Evolutionary conservation across 2,113 vertebrate genomes (phyloP), one percentile per base, ranked within the genome.

Genomic region (Anolis sagrei): DNA sequence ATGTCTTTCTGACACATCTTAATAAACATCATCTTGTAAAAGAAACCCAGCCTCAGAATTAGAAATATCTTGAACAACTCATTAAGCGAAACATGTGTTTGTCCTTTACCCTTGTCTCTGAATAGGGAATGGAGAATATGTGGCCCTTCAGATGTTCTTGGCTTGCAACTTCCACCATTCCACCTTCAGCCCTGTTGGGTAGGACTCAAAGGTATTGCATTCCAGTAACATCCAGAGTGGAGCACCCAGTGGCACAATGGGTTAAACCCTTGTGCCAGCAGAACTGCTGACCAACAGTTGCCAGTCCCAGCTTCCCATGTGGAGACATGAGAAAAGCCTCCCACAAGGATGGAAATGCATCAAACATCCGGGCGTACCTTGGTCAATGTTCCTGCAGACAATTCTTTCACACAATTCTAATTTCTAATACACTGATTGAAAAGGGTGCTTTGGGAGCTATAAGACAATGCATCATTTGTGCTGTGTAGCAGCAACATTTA

Each of bases 1-100:
- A 0, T 69, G 58, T 69, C n/a, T 54, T 77, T n/a, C 32, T 62
- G 68, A 3, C 16, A 48, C 7, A 23, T 29, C 39, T 34, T 0
- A 0, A 36, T 81, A 23, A 18, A 76, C 51, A 7, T 16, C 32
- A 2, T 66, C 14, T 19, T 85, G 64, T 83, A 29, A 29, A 64
- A 58, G 8, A 68, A 25, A 2, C 29, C 8, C 13, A 8, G 7
- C 9, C 36, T 64, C 48, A 51, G 69, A 2, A 4, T 34, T 0
- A 64, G 29, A 14, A 39, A 66, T 18, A 16, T 32, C 3, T 66
- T 19, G 61, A 84, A 73, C 7, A 61, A 61, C 51, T 6, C 8
- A 29, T 74, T 11, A 19, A 11, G n/a, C n/a, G 34, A 62, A n/a
- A 49, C 49, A n/a, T 16, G 21, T 7, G 6, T 36, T 10, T 13